Percentiles rank a stretch among this genome's conserved stretches.
These are phyloP conservation scores for Heptranchias perlo DNA, from an alignment of 2,113 vertebrate species.

Conservation along the genomic window DNA sequence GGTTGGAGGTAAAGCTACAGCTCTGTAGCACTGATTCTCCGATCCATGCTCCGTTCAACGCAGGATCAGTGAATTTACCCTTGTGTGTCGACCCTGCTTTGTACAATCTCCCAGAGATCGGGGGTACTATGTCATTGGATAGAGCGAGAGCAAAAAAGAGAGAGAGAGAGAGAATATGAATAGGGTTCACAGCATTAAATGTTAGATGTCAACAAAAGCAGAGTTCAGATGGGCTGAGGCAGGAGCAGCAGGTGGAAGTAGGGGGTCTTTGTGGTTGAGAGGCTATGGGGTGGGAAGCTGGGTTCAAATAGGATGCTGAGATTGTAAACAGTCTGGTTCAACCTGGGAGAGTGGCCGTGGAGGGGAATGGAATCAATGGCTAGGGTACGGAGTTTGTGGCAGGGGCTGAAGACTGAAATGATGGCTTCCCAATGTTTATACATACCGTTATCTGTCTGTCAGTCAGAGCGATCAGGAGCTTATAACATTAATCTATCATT, in stretches of 20 bases:
- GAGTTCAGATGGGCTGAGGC: neutral
- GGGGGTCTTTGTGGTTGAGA: neutral
- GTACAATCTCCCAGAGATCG: neutral
- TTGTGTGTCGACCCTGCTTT: neutral
- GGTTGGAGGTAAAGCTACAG: no score
- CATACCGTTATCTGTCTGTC: neutral
- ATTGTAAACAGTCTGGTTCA: neutral
- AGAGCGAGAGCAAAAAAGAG: neutral
- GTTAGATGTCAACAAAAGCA: neutral
- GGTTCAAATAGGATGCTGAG: neutral
- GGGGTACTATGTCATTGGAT: neutral
- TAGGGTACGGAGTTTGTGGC: neutral
- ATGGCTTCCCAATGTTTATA: neutral
- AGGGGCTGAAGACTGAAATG: neutral
- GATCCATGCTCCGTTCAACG: neutral
- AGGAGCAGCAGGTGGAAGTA: neutral
- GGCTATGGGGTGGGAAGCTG: neutral
- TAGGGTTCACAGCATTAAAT: neutral
- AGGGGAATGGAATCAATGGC: neutral
- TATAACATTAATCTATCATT: neutral
- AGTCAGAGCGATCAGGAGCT: no score
- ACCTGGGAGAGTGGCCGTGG: neutral
- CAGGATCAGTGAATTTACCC: neutral
- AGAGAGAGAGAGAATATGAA: no score
- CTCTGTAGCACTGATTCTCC: neutral